phyloP scores from a whole-genome alignment of 1,140 invertebrate species.

The Eueides isabella region DNA sequence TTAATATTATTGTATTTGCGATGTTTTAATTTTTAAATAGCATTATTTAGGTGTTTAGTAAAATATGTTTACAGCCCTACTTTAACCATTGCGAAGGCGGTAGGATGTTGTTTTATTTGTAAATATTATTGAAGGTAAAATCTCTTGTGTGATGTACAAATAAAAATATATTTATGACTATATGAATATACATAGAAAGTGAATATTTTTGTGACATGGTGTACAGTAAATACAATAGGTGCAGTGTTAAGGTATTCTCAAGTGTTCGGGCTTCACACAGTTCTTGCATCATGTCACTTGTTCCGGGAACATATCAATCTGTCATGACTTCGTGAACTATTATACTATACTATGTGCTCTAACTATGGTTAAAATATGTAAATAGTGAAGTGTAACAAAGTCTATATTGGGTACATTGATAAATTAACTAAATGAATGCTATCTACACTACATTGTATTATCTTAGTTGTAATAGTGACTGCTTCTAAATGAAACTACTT shows the following conservation, averaged over 20 bases:
- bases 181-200: slow-evolving; percentile 72
- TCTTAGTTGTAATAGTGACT: neutral
- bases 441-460: neutral
- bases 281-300: slow-evolving; percentile 75
- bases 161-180: slow-evolving; percentile 72
- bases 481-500: neutral
- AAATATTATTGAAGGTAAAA: slow-evolving; percentile 68
- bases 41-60: slow-evolving; percentile 44
- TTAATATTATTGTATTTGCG: neutral
- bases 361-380: neutral
- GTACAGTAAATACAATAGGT: slow-evolving; percentile 62
- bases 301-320: slow-evolving; percentile 61
- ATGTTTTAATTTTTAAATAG: slow-evolving; percentile 24
- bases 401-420: slow-evolving; percentile 1
- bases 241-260: slow-evolving; percentile 61
- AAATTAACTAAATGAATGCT: neutral
- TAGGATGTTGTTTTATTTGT: slow-evolving; percentile 69
- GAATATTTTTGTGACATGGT: slow-evolving; percentile 79
- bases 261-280: slow-evolving; percentile 70
- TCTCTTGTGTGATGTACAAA: slow-evolving; percentile 77
- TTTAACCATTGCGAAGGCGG: slow-evolving; percentile 59
- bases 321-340: neutral
- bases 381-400: neutral
- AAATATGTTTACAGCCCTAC: slow-evolving; percentile 66
- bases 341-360: neutral